phyloP scores from a whole-genome alignment of 2,113 vertebrate species.

The Dissostichus mawsoni region DNA sequence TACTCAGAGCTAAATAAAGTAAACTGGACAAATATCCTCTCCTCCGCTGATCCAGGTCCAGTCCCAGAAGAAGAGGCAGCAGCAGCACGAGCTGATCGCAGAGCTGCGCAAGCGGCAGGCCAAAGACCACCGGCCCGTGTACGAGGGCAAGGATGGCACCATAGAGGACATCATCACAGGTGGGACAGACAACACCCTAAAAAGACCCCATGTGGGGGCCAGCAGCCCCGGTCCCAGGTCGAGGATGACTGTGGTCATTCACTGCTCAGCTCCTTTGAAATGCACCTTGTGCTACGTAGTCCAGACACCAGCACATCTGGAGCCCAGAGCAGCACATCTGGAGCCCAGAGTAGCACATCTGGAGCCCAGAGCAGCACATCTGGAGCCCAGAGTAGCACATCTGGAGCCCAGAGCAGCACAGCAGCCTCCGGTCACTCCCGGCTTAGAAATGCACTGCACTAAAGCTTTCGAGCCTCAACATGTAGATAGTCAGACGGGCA shows the following conservation, averaged over 20 bases:
- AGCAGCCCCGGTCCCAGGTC: constrained; percentile 47
- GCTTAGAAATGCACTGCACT: constrained; percentile 16
- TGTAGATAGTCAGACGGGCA: constrained; percentile 3
- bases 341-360: constrained; percentile 61
- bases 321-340: constrained; percentile 52
- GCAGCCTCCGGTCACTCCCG: constrained; percentile 27
- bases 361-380: constrained; percentile 49
- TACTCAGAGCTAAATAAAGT: constrained; percentile 55
- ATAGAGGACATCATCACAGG: constrained; percentile 99
- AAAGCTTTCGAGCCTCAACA: constrained; percentile 23
- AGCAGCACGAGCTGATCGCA: constrained; percentile 95
- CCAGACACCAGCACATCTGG: constrained; percentile 64
- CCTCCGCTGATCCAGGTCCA: constrained; percentile 78
- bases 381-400: constrained; percentile 61
- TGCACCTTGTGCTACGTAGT: constrained; percentile 84
- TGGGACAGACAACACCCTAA: constrained; percentile 76
- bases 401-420: constrained; percentile 53
- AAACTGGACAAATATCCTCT: constrained; percentile 34
- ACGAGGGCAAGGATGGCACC: constrained; percentile 97
- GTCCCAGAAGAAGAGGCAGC: constrained; percentile 89
- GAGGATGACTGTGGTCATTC: constrained; percentile 81
- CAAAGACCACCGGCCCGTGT: constrained; percentile 95
- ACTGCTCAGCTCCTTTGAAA: constrained; percentile 75
- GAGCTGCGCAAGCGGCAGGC: constrained; percentile 93
- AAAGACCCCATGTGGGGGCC: constrained; percentile 29